Evolutionary conservation across 2,113 vertebrate species (phyloP), one percentile per base, ranked within the genome.

Genomic region (Helogale parvula): DNA sequence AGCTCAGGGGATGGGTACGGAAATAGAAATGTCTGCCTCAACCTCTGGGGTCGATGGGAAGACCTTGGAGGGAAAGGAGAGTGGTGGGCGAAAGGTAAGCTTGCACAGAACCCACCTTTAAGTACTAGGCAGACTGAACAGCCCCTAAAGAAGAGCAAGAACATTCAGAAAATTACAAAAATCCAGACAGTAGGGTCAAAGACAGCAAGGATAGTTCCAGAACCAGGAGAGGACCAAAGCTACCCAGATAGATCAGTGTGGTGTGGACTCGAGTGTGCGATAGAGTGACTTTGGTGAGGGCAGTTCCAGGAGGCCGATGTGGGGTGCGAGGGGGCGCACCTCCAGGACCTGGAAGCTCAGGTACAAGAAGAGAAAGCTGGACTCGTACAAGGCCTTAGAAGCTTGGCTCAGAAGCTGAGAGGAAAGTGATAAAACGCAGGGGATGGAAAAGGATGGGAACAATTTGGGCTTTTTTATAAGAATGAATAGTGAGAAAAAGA

Each of bases 311-410:
- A 94, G 27, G 4, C 2, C 0, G 3, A 12, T 14, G 25, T 21
- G 7, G 8, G 4, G 3, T 9, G 4, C 1, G 2, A 33, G 5
- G 5, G 1, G 52, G n/a, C 11, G 31, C 54, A 57, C 27, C 50
- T 1, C 0, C 1, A 41, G 12, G 29, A 38, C 10, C 3, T 29
- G 31, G 27, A n/a, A 27, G 50, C 6, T 29, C n/a, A 7, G 7
- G 5, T 33, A 45, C 11, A 23, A 17, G 69, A 23, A 74, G 71
- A 12, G 65, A 90, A 68, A 29, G 52, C n/a, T 52, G 41, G 1
- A 65, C n/a, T 31, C 5, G 3, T 1, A 72, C 29, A 71, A 60
- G 31, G 27, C 16, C 47, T 38, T 50, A 29, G 65, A 71, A 82
- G 65, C 14, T 50, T 60, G 38, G 41, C 38, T 76, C 41, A 57